Conservation (phyloP, 2,113 vertebrate genomes). For the Amblyornis subalaris region DNA sequence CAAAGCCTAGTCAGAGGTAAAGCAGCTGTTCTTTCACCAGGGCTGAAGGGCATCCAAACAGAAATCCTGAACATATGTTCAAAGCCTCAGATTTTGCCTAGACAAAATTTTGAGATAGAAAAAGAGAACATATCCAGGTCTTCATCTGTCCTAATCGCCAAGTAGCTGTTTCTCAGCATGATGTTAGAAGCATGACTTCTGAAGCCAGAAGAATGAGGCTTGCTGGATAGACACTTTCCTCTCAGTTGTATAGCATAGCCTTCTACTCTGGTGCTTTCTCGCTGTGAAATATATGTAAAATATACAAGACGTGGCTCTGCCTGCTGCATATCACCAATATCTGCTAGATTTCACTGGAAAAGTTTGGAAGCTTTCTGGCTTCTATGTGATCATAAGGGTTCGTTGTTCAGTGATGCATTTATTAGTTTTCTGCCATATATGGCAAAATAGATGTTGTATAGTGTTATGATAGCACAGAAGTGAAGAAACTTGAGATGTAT, state of each 20-base stretch:
- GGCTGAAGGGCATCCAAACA: not conserved
- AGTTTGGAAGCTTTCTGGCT: not conserved
- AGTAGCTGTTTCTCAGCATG: not conserved
- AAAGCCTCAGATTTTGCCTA: not conserved
- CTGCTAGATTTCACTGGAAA: not conserved
- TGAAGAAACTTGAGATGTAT: not conserved
- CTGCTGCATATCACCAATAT: not conserved
- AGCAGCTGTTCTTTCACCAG: not conserved
- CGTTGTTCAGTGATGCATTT: not conserved
- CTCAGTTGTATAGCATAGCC: not conserved
- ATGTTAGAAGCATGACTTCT: not conserved
- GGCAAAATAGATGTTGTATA: not conserved
- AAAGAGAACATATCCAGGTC: not conserved
- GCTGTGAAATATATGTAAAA: not conserved
- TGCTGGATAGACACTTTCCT: not conserved
- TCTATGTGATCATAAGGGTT: not conserved
- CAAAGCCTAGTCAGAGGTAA: not conserved
- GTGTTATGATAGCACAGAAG: not conserved
- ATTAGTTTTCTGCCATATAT: not conserved
- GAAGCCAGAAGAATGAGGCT: not conserved
- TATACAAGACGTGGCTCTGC: not conserved
- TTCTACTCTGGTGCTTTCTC: not conserved
- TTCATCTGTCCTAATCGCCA: not conserved
- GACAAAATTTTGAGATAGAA: not conserved
- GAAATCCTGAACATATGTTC: not conserved